Base-by-base conservation (phyloP, 2,113 vertebrate species). In the Ptychochromis oligacanthus region DNA sequence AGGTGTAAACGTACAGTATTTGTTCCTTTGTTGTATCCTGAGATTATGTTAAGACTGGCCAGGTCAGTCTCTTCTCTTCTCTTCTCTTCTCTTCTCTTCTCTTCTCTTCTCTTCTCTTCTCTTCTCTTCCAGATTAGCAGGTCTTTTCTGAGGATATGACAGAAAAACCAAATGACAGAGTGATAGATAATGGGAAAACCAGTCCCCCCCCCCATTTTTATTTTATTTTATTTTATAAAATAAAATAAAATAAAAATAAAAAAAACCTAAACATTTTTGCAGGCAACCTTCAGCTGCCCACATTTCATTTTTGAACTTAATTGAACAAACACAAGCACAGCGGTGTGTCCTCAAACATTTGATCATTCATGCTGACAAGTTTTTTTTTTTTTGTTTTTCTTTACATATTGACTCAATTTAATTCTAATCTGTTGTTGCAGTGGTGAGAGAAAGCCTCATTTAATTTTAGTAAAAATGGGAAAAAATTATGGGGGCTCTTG, bases 61-160 rank as follows among this genome's bases (percentile, higher is more conserved):
- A 70, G 17, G 67, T 22, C 43, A 28, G 24, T 57, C 18, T 34
- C 26, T 36, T 31, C 15, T 49, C 46, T 55, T 38, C 49, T 77
- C 59, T 55, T 17, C 55, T 49, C 59, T 74, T 75, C 64, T 75
- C 7, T 28, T 55, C 60, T 75, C 34, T 65, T 49, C 60, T 82
- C 22, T 28, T 46, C 59, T 81, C 36, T 59, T 49, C 36, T 54
- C 59, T 78, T 49, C 22, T 75, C 52, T 38, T 67, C 31, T 40
- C 77, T 65, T 49, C 12, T 60, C 64, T 61, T 70, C 38, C 62
- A 89, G 85, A 84, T 60, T 60, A 88, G 54, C 20, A 24, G 7
- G 9, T 54, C 54, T 92, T 92, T 92, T 92, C 81, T 83, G 34
- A 58, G 26, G 24, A 36, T 59, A 11, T 13, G 52, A 78, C 24